phyloP scores from a whole-genome alignment of 2,113 vertebrate species.

The Ahaetulla prasina region DNA sequence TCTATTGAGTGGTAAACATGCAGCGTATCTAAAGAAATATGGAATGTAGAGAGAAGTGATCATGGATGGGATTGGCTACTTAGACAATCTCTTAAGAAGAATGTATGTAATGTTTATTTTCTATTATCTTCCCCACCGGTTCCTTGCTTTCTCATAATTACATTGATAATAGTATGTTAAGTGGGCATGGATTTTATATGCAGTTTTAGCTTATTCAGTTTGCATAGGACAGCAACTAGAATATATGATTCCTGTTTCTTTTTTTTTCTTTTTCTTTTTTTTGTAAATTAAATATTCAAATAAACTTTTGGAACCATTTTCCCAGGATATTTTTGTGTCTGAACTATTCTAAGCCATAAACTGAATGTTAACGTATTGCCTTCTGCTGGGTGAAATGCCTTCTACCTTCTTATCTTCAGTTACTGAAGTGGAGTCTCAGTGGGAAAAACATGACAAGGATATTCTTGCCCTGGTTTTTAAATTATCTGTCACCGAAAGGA shows the following conservation, averaged over 20 bases:
- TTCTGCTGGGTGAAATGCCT: neutral
- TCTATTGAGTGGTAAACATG: conserved; percentile 12
- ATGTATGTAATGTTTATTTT: conserved; percentile 16
- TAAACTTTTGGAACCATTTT: conserved; percentile 70
- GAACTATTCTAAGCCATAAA: neutral
- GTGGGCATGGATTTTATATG: conserved; percentile 78
- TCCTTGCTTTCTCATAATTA: conserved; percentile 45
- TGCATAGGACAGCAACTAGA: conserved; percentile 77
- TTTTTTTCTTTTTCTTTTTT: conserved; percentile 34
- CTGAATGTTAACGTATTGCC: neutral
- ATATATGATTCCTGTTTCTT: conserved; percentile 59
- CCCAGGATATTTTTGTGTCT: conserved; percentile 20
- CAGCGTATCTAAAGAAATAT: neutral
- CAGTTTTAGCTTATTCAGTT: conserved; percentile 78
- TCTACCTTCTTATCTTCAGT: neutral
- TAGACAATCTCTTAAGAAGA: conserved; percentile 56
- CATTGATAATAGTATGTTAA: conserved; percentile 39
- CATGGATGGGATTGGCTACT: conserved; percentile 1
- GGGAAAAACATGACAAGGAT: neutral
- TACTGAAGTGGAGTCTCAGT: neutral
- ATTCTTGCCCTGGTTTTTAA: neutral
- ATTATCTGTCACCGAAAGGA: neutral
- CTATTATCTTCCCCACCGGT: conserved; percentile 21
- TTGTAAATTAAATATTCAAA: conserved; percentile 74
- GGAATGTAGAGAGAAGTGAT: neutral